Conservation (phyloP, 2,888 invertebrate genomes). For the Catocala sponsa region DNA sequence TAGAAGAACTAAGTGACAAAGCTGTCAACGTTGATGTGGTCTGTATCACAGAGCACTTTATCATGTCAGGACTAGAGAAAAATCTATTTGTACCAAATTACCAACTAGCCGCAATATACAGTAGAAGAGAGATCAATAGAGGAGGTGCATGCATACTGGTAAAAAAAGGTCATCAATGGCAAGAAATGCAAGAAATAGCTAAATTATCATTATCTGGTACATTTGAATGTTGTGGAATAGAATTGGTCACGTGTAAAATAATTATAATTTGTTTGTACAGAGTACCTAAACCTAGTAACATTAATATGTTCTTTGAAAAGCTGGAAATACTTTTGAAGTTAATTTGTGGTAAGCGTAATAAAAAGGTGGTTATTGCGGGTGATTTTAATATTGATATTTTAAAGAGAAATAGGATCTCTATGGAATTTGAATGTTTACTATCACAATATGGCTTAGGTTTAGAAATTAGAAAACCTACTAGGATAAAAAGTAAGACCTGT, state of each 20-base stretch:
- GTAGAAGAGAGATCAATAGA: conserved; percentile 2
- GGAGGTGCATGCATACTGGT: conserved; percentile 11
- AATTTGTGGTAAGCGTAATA: conserved; percentile 1
- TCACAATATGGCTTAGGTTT: neutral
- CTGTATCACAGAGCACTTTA: no score
- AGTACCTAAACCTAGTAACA: neutral
- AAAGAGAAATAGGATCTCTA: neutral
- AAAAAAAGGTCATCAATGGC: neutral
- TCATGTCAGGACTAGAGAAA: no score
- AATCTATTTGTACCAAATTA: conserved; percentile 7
- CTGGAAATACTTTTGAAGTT: neutral
- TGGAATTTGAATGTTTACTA: conserved; percentile 8
- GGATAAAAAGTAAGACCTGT: neutral
- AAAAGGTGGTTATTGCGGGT: conserved; percentile 2
- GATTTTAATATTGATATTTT: conserved; percentile 5
- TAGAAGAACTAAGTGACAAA: neutral
- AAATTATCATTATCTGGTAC: neutral
- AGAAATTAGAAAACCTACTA: neutral
- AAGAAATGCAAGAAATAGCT: neutral
- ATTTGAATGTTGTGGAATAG: conserved; percentile 13
- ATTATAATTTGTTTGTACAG: conserved; percentile 4
- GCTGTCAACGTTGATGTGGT: neutral
- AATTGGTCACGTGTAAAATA: neutral
- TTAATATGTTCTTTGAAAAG: conserved; percentile 2
- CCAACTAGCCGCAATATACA: neutral